Evolutionary conservation across 2,888 invertebrate species (phyloP).

Genomic region (Fissipunctia ypsillon): DNA sequence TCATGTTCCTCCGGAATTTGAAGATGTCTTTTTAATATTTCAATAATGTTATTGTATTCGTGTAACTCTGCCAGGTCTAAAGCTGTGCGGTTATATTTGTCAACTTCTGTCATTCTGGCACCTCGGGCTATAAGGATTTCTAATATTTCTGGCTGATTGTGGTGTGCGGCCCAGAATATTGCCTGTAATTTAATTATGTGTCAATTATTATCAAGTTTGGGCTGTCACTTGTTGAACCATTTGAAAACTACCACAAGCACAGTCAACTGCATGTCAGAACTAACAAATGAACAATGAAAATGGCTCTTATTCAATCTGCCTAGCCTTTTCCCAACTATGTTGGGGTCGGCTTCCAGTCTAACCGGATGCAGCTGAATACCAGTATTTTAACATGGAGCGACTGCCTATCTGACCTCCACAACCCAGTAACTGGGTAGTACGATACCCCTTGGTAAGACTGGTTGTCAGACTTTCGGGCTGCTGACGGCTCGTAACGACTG

Average conservation of each 20-base stretch:
- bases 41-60: conserved; percentile 85
- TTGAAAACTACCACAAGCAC: neutral
- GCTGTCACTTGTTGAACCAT: neutral
- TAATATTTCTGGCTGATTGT: conserved; percentile 89
- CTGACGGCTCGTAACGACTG: too few species aligned
- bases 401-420: too few species aligned
- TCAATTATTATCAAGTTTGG: neutral
- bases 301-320: too few species aligned
- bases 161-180: conserved; percentile 91
- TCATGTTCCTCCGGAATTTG: conserved; percentile 71
- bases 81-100: conserved; percentile 87
- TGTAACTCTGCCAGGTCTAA: conserved; percentile 89
- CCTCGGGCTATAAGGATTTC: conserved; percentile 89
- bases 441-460: too few species aligned
- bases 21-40: conserved; percentile 83
- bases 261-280: neutral
- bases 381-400: too few species aligned
- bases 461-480: too few species aligned
- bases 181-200: conserved; percentile 84
- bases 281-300: neutral
- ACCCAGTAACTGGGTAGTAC: too few species aligned
- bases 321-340: too few species aligned
- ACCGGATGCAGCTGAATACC: too few species aligned
- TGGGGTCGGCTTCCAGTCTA: too few species aligned
- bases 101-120: conserved; percentile 87